phyloP scores from a whole-genome alignment of 2,797 vertebrate genomes.

The Chelon auratus region DNA sequence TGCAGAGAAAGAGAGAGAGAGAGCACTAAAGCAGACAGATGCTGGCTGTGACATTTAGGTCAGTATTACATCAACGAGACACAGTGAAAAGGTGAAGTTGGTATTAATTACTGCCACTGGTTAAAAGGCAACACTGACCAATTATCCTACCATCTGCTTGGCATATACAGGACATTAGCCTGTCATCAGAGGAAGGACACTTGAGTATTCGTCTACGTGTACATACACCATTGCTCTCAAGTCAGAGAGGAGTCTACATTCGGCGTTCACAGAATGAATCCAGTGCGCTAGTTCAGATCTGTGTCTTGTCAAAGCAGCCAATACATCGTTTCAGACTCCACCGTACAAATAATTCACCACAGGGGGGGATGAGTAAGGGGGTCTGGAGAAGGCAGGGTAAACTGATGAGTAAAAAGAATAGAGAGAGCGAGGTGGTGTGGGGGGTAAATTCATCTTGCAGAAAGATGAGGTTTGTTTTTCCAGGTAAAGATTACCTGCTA shows the following conservation, averaged over 20 bases:
- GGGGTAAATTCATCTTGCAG: slow-evolving; percentile 39
- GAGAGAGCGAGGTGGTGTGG: background rate
- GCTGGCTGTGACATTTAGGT: slow-evolving; percentile 59
- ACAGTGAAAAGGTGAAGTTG: slow-evolving; percentile 48
- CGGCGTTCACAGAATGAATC: slow-evolving; percentile 25
- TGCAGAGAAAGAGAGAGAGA: background rate
- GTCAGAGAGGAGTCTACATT: slow-evolving; percentile 12
- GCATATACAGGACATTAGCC: slow-evolving; percentile 39
- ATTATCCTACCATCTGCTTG: slow-evolving; percentile 70
- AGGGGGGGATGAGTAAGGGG: slow-evolving; percentile 22
- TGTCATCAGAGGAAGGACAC: slow-evolving; percentile 36
- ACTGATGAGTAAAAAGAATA: slow-evolving; percentile 35
- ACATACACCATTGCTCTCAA: slow-evolving; percentile 24
- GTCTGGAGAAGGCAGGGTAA: slow-evolving; percentile 27
- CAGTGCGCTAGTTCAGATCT: slow-evolving; percentile 32
- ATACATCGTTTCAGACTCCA: slow-evolving; percentile 42
- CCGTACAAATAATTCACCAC: slow-evolving; percentile 51
- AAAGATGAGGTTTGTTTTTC: slow-evolving; percentile 44
- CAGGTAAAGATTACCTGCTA: slow-evolving; percentile 39
- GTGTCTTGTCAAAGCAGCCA: slow-evolving; percentile 59
- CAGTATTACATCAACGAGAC: slow-evolving; percentile 59
- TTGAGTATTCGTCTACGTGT: slow-evolving; percentile 3
- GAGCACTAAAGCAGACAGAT: slow-evolving; percentile 47
- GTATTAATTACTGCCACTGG: slow-evolving; percentile 58
- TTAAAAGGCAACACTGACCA: slow-evolving; percentile 62